Conservation (phyloP, 2,888 invertebrate genomes). For the Oscheius sp. region DNA sequence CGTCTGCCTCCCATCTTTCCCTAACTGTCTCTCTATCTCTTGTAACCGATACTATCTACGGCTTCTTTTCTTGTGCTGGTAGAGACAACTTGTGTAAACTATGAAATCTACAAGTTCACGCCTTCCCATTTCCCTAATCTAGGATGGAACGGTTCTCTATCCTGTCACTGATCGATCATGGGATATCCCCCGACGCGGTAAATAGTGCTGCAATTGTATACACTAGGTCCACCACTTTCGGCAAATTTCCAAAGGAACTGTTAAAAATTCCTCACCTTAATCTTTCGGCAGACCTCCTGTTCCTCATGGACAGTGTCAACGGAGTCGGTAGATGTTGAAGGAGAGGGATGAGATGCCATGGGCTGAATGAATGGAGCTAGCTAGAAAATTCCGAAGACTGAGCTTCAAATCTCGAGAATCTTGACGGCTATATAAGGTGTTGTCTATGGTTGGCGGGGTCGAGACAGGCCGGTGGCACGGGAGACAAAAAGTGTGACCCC, state of each 20-base stretch:
- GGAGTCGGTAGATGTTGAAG: background rate
- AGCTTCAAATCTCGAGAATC: background rate
- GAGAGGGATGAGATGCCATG: background rate
- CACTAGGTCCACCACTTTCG: background rate
- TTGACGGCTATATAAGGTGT: too few relatives aligned
- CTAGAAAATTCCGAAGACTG: background rate
- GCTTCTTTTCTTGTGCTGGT: too few relatives aligned
- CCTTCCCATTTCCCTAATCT: background rate
- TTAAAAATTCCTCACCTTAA: background rate
- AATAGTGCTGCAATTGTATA: background rate
- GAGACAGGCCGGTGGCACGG: too few relatives aligned
- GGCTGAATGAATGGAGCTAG: background rate
- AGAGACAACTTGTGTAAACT: background rate
- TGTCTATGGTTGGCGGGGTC: too few relatives aligned
- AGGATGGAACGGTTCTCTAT: too few relatives aligned
- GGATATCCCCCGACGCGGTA: too few relatives aligned
- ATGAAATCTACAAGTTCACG: background rate
- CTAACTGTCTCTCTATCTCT: too few relatives aligned
- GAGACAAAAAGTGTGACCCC: too few relatives aligned
- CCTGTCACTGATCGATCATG: too few relatives aligned
- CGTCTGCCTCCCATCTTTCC: too few relatives aligned
- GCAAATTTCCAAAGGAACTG: background rate
- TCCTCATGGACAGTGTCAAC: background rate
- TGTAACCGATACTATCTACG: too few relatives aligned
- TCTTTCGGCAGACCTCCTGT: too few relatives aligned